Evolutionary conservation across 2,113 vertebrate species (phyloP), one percentile per base, ranked within the genome.

Genomic region (Zosterops hypoxanthus): DNA sequence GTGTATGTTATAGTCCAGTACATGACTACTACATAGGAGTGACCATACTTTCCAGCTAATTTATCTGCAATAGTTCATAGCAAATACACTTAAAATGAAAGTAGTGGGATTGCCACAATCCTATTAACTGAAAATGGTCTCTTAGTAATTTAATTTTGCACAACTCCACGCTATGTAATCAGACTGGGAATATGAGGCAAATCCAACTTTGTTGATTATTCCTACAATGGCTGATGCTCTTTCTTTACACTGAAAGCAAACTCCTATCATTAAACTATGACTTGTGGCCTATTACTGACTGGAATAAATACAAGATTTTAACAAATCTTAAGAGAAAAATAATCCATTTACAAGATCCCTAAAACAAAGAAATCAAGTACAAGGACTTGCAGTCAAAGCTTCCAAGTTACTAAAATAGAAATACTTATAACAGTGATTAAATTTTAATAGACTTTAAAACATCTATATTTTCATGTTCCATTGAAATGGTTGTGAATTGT

Each of bases 241-340:
- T 77, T 69, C 31, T 94, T 87, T 85, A 72, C 15, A 55, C 11
- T 20, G 7, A 33, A 77, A 50, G 7, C 14, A 76, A 49, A 70
- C 69, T 60, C 57, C 25, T 69, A 22, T 13, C 50, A 77, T 65
- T 61, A 77, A 90, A 49, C 17, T 36, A 14, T 26, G 25, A 85
- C 14, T 55, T 69, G 25, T 65, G 11, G 23, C 65, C 41, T 82
- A 34, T 63, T 61, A 52, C 4, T 65, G 28, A 64, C 29, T 87
- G 25, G 36, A 91, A 82, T 53, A 87, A 91, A 94, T 31, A 66
- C 2, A 78, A 23, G 6, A 4, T 83, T 90, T 88, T 73, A 90
- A 82, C 6, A 94, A 85, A 52, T 61, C 8, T 22, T 42, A 73
- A 55, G 4, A 83, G 26, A 88, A 85, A 88, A 94, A 64, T 2